phyloP scores from a whole-genome alignment of 2,113 vertebrate species.

The human region DNA sequence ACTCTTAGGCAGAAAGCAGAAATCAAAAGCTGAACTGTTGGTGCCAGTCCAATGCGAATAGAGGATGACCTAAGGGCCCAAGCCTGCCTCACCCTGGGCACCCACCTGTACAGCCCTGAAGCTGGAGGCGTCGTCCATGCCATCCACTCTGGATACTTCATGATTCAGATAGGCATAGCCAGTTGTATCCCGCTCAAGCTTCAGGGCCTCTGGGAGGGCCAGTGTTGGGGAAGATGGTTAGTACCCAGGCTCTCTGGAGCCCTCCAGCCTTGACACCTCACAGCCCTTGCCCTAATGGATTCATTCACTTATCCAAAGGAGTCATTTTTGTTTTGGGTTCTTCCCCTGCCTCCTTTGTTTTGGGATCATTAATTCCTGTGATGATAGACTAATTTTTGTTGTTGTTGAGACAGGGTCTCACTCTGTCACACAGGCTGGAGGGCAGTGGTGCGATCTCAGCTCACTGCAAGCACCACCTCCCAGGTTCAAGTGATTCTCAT shows the following conservation, averaged over 20 bases:
- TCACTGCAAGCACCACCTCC: too few species aligned
- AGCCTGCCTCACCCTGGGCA: background rate
- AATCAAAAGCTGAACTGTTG: background rate
- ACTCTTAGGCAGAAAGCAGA: constrained; percentile 70
- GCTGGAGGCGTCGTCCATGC: constrained; percentile 80
- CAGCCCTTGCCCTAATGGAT: background rate
- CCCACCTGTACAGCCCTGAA: constrained; percentile 83
- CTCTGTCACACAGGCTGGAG: too few species aligned
- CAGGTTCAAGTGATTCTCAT: too few species aligned
- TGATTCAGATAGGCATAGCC: constrained; percentile 81
- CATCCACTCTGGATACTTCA: constrained; percentile 56
- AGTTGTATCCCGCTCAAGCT: constrained; percentile 73
- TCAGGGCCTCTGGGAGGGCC: constrained; percentile 80
- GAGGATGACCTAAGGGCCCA: background rate
- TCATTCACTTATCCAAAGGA: background rate
- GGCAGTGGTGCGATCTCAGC: too few species aligned
- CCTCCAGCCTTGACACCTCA: background rate
- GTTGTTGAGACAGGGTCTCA: too few species aligned
- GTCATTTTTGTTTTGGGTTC: background rate
- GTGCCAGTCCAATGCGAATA: background rate
- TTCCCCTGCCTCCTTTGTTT: background rate
- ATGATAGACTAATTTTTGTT: background rate
- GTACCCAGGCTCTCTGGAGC: background rate
- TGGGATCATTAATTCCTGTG: background rate
- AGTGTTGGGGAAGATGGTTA: background rate